These are phyloP conservation scores for Nothocercus nigrocapillus DNA, from an alignment of 2,113 vertebrate genomes.

Conservation along the genomic window DNA sequence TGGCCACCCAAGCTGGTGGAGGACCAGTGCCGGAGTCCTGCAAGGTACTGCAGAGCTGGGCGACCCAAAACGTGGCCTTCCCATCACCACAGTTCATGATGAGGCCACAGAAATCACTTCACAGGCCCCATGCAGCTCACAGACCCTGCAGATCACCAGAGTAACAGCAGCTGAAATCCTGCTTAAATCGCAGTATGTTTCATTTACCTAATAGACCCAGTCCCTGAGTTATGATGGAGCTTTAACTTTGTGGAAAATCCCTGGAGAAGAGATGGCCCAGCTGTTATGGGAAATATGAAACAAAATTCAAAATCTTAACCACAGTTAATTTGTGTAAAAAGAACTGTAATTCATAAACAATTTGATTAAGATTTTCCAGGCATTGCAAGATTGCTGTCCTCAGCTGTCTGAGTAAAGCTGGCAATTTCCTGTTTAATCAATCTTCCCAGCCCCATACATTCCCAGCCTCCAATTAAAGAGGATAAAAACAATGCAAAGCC, in stretches of 20 bases:
- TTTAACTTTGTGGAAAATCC: neutral
- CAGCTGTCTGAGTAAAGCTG: neutral
- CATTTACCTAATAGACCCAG: neutral
- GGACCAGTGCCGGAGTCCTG: neutral
- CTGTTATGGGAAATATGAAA: neutral
- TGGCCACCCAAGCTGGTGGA: neutral
- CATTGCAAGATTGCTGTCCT: neutral
- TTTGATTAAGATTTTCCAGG: neutral
- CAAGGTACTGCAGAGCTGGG: fast-evolving
- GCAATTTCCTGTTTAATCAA: neutral
- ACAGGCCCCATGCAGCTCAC: neutral
- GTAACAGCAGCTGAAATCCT: neutral
- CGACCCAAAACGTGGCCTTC: neutral
- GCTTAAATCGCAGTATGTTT: neutral
- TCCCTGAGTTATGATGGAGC: neutral
- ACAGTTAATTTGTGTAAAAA: neutral
- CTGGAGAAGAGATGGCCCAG: neutral
- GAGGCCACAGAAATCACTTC: neutral
- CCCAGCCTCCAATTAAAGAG: neutral
- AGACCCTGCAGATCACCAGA: too few species aligned
- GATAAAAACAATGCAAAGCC: neutral
- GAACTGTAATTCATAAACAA: neutral
- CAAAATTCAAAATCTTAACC: neutral
- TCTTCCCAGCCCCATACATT: neutral
- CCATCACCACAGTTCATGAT: fast-evolving